These are phyloP conservation scores for Drosophila elegans DNA, from an alignment of 1,140 invertebrate genomes.

Conservation along the genomic window DNA sequence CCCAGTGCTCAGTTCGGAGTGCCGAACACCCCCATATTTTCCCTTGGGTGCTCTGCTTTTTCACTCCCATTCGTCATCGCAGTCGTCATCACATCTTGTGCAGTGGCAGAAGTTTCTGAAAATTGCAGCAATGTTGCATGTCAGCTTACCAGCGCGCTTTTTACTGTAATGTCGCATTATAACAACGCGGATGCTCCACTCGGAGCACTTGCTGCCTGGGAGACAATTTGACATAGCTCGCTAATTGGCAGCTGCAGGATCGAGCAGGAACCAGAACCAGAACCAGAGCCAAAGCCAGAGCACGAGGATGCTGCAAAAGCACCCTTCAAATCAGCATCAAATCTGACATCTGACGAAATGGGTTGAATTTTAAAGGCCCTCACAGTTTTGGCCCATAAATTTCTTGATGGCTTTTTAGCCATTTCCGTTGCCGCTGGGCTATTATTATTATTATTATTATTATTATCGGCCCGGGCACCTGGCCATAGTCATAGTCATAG, in stretches of 20 bases:
- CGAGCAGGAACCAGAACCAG: neutral
- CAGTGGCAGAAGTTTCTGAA: constrained; percentile 47
- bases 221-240: constrained; percentile 58
- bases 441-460: constrained; percentile 61
- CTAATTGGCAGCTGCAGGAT: constrained; percentile 68
- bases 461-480: constrained; percentile 39
- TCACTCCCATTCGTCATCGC: constrained; percentile 44
- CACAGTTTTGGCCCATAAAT: constrained; percentile 45
- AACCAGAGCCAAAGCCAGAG: neutral
- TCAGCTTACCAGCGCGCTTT: constrained; percentile 73
- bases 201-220: constrained; percentile 20
- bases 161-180: constrained; percentile 78
- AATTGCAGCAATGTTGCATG: constrained; percentile 81
- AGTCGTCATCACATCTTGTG: constrained; percentile 27
- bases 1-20: neutral
- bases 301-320: neutral
- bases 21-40: constrained; percentile 2
- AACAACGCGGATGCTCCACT: constrained; percentile 33
- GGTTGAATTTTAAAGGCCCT: constrained; percentile 36
- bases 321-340: constrained; percentile 44
- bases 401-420: constrained; percentile 56
- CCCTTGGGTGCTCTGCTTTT: constrained; percentile 10
- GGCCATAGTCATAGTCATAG: constrained; percentile 32
- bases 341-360: constrained; percentile 30
- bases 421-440: constrained; percentile 36